Evolutionary conservation across 1,140 invertebrate genomes (phyloP).

Genomic region (Pseudobourletiella spinata): DNA sequence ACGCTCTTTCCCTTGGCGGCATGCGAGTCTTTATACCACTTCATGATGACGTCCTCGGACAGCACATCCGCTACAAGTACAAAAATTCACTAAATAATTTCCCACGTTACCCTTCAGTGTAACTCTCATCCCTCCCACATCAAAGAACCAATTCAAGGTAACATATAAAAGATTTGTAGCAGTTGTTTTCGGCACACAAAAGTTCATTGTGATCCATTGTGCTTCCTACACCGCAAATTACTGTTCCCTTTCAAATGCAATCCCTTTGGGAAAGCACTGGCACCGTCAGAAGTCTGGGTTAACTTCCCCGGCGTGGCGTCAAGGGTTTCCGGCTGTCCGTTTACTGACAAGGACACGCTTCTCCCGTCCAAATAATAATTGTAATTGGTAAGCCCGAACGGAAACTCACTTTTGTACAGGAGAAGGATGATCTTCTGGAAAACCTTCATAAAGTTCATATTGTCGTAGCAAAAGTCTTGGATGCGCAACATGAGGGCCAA

Average conservation of each 20-base stretch:
- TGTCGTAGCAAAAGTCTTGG: conserved; percentile 96
- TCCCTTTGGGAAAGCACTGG: neutral
- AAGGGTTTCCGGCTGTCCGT: neutral
- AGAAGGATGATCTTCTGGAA: conserved; percentile 95
- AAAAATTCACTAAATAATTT: neutral
- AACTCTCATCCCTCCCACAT: neutral
- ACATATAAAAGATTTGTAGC: neutral
- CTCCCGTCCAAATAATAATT: too few relatives aligned
- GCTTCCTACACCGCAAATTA: neutral
- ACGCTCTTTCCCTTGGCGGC: conserved; percentile 90
- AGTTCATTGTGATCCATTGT: neutral
- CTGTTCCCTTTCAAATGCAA: neutral
- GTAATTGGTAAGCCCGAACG: neutral
- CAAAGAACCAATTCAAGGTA: too few relatives aligned
- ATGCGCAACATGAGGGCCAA: conserved; percentile 78
- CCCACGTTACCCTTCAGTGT: neutral
- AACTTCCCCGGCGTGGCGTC: neutral
- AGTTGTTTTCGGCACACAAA: neutral
- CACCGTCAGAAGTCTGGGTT: neutral
- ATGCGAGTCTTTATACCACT: conserved; percentile 88
- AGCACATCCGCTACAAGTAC: conserved; percentile 60
- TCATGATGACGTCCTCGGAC: conserved; percentile 81
- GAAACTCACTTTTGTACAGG: conserved; percentile 77
- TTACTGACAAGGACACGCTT: too few relatives aligned
- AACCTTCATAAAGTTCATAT: conserved; percentile 97